Conservation (phyloP, 2,797 vertebrate species). For the Orestias chungarensis region DNA sequence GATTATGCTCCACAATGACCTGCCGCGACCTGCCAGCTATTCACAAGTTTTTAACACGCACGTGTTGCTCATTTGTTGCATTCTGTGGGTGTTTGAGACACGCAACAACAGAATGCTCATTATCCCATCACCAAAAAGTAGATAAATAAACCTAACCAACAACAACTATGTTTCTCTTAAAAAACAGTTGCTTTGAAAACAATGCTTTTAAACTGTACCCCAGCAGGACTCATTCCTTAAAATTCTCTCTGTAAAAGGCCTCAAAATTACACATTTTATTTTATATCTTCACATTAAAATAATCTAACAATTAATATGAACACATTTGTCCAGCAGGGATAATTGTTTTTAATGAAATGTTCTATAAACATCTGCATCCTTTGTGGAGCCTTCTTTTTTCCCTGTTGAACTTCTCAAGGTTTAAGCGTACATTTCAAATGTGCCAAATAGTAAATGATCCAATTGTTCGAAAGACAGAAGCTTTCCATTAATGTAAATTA, state of each 20-base stretch:
- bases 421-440: not conserved
- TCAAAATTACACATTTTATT: not conserved
- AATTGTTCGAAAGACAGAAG: not conserved
- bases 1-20: conserved; percentile 45
- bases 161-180: not conserved
- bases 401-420: not conserved
- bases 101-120: conserved; percentile 41
- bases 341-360: not conserved
- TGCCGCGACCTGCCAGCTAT: conserved; percentile 48
- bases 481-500: not conserved
- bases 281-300: too few species aligned
- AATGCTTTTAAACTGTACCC: not conserved
- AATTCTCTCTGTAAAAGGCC: too few species aligned
- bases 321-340: not conserved
- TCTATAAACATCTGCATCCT: not conserved
- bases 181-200: not conserved
- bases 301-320: not conserved
- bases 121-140: conserved; percentile 31
- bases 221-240: not conserved
- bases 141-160: not conserved
- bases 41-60: conserved; percentile 59
- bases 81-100: conserved; percentile 54
- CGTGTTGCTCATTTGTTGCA: conserved; percentile 47
- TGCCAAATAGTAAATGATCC: not conserved
- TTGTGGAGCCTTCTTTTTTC: not conserved